Evolutionary conservation across 2,113 vertebrate genomes (phyloP).

Genomic region (Pelecanus crispus): DNA sequence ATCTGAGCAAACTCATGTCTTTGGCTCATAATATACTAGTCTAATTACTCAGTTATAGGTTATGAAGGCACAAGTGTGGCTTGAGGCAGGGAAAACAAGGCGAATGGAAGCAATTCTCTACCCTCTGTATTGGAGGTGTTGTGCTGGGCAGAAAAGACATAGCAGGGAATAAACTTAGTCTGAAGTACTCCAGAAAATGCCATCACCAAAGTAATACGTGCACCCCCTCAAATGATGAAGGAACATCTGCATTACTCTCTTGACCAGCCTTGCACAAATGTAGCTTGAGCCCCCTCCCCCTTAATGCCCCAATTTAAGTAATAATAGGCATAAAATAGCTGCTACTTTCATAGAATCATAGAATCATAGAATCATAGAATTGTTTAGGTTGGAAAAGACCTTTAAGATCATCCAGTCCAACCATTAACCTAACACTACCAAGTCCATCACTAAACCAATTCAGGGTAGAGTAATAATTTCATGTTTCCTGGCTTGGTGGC

Average conservation of each 20-base stretch:
- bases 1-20: background rate
- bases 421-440: no score
- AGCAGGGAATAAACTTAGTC: background rate
- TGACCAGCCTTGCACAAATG: background rate
- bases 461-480: no score
- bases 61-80: background rate
- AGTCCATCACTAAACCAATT: no score
- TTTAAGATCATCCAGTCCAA: no score
- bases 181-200: background rate
- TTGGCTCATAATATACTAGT: background rate
- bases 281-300: accelerated
- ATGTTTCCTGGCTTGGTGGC: no score
- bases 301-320: background rate
- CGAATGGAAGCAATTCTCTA: background rate
- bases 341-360: no score
- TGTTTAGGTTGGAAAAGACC: no score
- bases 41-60: background rate
- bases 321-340: background rate
- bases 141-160: background rate
- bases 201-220: background rate
- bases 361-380: no score
- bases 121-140: background rate
- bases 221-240: background rate
- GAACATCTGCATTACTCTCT: background rate
- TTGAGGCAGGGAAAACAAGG: background rate